Conservation (phyloP, 2,113 vertebrate species). For the Leptodactylus fuscus region DNA sequence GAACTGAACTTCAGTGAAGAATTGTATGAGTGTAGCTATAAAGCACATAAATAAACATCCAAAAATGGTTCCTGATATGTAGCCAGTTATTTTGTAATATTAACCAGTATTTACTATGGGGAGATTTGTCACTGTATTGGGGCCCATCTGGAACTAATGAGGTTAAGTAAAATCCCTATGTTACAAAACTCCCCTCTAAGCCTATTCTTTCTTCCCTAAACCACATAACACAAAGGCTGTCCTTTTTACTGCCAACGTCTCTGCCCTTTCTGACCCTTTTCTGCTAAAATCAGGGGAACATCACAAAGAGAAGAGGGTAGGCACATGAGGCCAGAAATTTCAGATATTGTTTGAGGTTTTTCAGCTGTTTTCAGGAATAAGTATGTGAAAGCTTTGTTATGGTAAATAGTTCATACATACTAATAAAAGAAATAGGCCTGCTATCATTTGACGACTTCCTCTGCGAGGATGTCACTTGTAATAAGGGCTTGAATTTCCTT, state of each 20-base stretch:
- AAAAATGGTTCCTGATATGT: background rate
- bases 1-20: background rate
- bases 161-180: slow-evolving; percentile 58
- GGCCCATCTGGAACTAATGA: slow-evolving; percentile 59
- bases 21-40: background rate
- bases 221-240: slow-evolving; percentile 53
- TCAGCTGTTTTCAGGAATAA: slow-evolving; percentile 19
- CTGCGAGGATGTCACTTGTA: slow-evolving; percentile 10
- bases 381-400: slow-evolving; percentile 31
- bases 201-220: slow-evolving; percentile 44
- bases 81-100: slow-evolving; percentile 9
- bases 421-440: slow-evolving; percentile 17
- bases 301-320: slow-evolving; percentile 44
- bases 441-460: slow-evolving; percentile 47
- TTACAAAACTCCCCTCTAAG: slow-evolving; percentile 59
- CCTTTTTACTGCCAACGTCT: slow-evolving; percentile 58
- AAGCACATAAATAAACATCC: background rate
- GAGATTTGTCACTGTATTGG: slow-evolving; percentile 29
- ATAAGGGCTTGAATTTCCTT: slow-evolving; percentile 10
- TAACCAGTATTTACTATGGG: slow-evolving; percentile 8
- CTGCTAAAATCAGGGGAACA: slow-evolving; percentile 42
- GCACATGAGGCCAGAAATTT: slow-evolving; percentile 41
- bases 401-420: slow-evolving; percentile 32
- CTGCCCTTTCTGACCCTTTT: slow-evolving; percentile 50
- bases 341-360: slow-evolving; percentile 40